A percentile compares a stretch with the other conserved stretches of the same genome.
These are phyloP conservation scores for Pocota personata DNA, from an alignment of 2,888 invertebrate species.

Conservation along the genomic window DNA sequence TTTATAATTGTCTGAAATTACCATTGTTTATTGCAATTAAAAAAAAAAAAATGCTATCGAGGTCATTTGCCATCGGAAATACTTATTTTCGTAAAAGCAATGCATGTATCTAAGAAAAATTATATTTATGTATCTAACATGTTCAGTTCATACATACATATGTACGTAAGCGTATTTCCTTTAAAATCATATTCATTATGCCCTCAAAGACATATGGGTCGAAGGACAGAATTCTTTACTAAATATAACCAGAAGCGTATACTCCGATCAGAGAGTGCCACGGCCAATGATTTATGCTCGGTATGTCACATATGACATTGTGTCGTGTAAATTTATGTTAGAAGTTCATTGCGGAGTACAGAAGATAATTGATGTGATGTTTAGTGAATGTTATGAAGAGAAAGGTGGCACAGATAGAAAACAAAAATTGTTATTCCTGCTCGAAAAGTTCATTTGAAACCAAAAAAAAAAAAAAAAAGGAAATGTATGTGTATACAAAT, in stretches of 20 bases:
- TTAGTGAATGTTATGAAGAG: slow-evolving; percentile 69
- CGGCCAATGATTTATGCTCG: slow-evolving; percentile 67
- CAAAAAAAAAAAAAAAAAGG: slow-evolving; percentile 29
- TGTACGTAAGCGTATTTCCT: not conserved
- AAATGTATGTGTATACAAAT: slow-evolving; percentile 4
- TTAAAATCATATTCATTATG: slow-evolving; percentile 16
- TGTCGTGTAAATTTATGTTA: slow-evolving; percentile 74
- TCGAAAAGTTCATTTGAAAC: slow-evolving; percentile 50
- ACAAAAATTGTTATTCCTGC: slow-evolving; percentile 55
- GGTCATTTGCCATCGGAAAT: slow-evolving; percentile 38
- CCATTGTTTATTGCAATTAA: slow-evolving; percentile 43
- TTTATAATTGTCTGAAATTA: slow-evolving; percentile 44
- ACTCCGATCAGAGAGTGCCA: slow-evolving; percentile 53
- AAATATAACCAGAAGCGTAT: slow-evolving; percentile 52
- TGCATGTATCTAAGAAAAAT: not conserved
- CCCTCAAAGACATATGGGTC: slow-evolving; percentile 64
- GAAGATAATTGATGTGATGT: slow-evolving; percentile 74
- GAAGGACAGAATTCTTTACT: slow-evolving; percentile 59
- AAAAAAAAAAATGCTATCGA: slow-evolving; percentile 35
- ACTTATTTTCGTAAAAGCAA: not conserved
- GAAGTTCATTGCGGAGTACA: slow-evolving; percentile 73
- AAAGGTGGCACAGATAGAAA: slow-evolving; percentile 66
- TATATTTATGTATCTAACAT: not conserved
- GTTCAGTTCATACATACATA: not conserved
- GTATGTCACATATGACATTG: slow-evolving; percentile 71